phyloP scores from a whole-genome alignment of 1,140 invertebrate genomes.

The Megalopta genalis region DNA sequence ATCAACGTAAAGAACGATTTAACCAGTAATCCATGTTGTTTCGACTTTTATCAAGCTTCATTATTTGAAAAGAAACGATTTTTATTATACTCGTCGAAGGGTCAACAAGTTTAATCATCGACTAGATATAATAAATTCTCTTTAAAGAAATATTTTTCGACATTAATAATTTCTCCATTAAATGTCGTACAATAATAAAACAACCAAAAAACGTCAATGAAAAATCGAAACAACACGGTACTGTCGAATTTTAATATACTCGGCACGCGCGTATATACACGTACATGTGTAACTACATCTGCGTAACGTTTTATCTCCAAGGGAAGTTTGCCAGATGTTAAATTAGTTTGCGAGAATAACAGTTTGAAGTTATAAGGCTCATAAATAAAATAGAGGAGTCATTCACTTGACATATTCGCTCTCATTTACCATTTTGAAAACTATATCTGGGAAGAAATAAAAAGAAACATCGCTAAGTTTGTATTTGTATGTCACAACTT shows the following conservation, averaged over 20 bases:
- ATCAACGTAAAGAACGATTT: slow-evolving; percentile 8
- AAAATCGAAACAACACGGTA: slow-evolving; percentile 27
- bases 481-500: too few species aligned
- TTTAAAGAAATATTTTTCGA: too few species aligned
- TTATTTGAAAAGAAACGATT: neutral
- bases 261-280: neutral
- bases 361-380: too few species aligned
- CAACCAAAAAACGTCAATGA: neutral
- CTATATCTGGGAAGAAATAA: too few species aligned
- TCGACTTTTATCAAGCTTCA: neutral
- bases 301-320: neutral
- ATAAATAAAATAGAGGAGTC: too few species aligned
- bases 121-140: neutral
- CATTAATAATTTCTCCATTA: too few species aligned
- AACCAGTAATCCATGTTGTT: slow-evolving; percentile 4
- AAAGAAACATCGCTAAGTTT: too few species aligned
- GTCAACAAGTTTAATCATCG: neutral
- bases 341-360: too few species aligned
- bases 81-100: neutral
- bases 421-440: too few species aligned
- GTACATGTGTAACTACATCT: slow-evolving; percentile 15
- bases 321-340: neutral
- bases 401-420: too few species aligned
- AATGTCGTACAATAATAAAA: neutral
- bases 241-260: neutral